Evolutionary conservation across 2,797 vertebrate genomes (phyloP).

Genomic region (Synaphobranchus kaupii): DNA sequence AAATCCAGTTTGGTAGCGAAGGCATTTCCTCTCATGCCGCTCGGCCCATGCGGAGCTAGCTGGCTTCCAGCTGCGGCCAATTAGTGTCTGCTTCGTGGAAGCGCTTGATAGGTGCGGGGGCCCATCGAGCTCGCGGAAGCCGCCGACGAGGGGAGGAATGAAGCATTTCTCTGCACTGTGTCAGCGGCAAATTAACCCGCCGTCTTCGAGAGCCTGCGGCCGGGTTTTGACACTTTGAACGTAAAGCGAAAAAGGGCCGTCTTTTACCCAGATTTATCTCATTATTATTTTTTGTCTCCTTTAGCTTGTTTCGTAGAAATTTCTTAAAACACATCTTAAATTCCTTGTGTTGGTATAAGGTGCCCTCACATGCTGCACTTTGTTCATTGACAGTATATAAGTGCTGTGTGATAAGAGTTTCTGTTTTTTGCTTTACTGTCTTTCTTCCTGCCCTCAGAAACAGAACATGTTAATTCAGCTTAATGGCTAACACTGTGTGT

Average conservation of each 20-base stretch:
- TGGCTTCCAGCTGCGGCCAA: constrained; percentile 18
- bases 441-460: not conserved
- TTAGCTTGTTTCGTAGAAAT: not conserved
- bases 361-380: not conserved
- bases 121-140: not conserved
- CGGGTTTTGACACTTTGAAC: not conserved
- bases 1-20: not conserved
- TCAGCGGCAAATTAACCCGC: not conserved
- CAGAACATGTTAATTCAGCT: not conserved
- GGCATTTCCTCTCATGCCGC: not conserved
- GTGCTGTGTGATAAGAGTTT: not conserved
- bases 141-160: not conserved
- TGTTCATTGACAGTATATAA: not conserved
- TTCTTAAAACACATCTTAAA: not conserved
- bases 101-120: not conserved
- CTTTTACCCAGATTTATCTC: not conserved
- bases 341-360: not conserved
- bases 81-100: constrained; percentile 20
- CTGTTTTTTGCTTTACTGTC: not conserved
- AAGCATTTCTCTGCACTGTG: not conserved
- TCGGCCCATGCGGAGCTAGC: not conserved
- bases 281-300: not conserved
- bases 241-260: not conserved
- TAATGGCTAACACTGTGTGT: not conserved
- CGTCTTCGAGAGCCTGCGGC: not conserved